These are phyloP conservation scores for Drosophila cardini DNA, from an alignment of 1,140 invertebrate genomes.

Conservation along the genomic window DNA sequence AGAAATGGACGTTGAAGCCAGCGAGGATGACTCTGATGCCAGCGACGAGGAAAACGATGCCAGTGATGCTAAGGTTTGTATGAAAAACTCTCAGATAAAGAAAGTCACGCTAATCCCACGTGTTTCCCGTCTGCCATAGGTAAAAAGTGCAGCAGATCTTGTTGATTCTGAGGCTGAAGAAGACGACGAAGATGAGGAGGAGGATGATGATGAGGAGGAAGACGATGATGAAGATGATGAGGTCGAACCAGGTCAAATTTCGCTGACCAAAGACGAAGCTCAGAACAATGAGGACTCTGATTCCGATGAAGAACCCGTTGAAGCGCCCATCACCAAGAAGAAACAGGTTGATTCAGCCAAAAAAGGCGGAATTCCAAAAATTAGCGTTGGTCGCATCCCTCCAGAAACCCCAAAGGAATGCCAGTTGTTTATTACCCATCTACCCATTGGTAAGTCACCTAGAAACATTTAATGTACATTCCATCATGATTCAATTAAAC, in stretches of 20 bases:
- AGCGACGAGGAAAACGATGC: constrained; percentile 50
- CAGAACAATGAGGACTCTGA: constrained; percentile 39
- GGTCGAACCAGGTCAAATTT: constrained; percentile 52
- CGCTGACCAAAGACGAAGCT: not conserved
- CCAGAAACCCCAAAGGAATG: constrained; percentile 36
- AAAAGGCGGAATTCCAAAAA: constrained; percentile 61
- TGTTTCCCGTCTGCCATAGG: constrained; percentile 28
- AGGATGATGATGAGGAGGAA: constrained; percentile 42
- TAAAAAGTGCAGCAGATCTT: constrained; percentile 11
- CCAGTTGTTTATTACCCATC: constrained; percentile 37
- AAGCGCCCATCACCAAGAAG: constrained; percentile 47
- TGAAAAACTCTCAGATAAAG: not conserved
- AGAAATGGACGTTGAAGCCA: constrained; percentile 37
- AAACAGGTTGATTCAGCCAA: not conserved
- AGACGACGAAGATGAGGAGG: constrained; percentile 26
- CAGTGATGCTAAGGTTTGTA: constrained; percentile 58
- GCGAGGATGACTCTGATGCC: constrained; percentile 60
- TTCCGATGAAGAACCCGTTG: constrained; percentile 44
- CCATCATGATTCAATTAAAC: not conserved
- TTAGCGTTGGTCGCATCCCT: constrained; percentile 46
- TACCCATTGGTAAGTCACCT: constrained; percentile 54
- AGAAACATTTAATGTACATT: not conserved
- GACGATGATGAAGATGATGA: constrained; percentile 44
- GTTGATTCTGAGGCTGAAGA: constrained; percentile 58
- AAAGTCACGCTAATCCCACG: not conserved